Conservation (phyloP, 2,797 vertebrate species). For the Allobates femoralis region DNA sequence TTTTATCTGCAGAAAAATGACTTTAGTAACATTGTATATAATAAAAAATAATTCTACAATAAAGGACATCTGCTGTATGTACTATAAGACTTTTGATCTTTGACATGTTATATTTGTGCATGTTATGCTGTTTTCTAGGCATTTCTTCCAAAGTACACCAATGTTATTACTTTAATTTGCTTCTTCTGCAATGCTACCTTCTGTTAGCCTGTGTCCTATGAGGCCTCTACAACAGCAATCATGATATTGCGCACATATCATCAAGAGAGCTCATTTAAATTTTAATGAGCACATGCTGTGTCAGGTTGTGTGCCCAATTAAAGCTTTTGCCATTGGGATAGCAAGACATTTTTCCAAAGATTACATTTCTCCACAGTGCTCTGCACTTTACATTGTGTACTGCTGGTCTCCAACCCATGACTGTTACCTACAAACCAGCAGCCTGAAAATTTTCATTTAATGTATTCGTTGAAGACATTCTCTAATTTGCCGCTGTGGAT, state of each 20-base stretch:
- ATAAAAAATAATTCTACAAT: background rate
- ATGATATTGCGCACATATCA: slow-evolving; percentile 60
- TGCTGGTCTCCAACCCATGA: slow-evolving; percentile 41
- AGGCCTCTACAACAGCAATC: slow-evolving; percentile 50
- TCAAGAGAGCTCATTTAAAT: slow-evolving; percentile 62
- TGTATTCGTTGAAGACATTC: slow-evolving; percentile 1
- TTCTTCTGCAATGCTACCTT: slow-evolving; percentile 48
- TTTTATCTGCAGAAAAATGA: background rate
- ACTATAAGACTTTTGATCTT: background rate
- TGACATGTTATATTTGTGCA: background rate
- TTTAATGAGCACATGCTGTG: slow-evolving; percentile 62
- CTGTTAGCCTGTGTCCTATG: slow-evolving; percentile 50
- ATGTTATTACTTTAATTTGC: slow-evolving; percentile 42
- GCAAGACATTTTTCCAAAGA: slow-evolving; percentile 47
- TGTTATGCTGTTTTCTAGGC: background rate
- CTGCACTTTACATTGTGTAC: slow-evolving; percentile 43
- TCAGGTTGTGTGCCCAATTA: slow-evolving; percentile 60
- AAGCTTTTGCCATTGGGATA: slow-evolving; percentile 59
- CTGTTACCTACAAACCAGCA: slow-evolving; percentile 54
- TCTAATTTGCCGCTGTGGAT: background rate
- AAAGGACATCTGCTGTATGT: background rate
- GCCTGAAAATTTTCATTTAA: slow-evolving; percentile 41
- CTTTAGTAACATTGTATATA: background rate
- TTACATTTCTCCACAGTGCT: slow-evolving; percentile 55
- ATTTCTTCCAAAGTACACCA: slow-evolving; percentile 28